Percentiles rank a stretch among this genome's conserved stretches.
These are phyloP conservation scores for Clivina fossor DNA, from an alignment of 2,888 invertebrate genomes.

Conservation along the genomic window DNA sequence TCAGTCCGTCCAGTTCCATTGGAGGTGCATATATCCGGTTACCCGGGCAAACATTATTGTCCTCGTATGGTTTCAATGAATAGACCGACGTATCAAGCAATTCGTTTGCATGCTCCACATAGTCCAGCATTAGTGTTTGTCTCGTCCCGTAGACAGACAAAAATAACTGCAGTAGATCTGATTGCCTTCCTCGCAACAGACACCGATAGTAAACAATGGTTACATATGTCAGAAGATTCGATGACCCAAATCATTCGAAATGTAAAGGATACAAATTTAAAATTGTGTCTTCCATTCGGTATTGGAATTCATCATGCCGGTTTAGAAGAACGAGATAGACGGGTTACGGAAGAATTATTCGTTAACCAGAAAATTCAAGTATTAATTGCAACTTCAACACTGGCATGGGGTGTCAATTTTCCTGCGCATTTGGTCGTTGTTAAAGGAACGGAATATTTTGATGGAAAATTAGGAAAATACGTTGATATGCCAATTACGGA, in stretches of 20 bases:
- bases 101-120: constrained; percentile 85
- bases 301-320: constrained; percentile 99
- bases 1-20: constrained; percentile 97
- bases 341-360: constrained; percentile 90
- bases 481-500: constrained; percentile 99
- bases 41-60: constrained; percentile 97
- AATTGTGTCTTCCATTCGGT: constrained; percentile 92
- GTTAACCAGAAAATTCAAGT: constrained; percentile 95
- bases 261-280: constrained; percentile 84
- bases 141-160: constrained; percentile 93
- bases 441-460: constrained; percentile 97
- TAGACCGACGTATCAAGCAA: constrained; percentile 95
- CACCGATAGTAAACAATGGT: constrained; percentile 92
- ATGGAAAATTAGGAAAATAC: constrained; percentile 94
- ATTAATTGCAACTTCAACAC: constrained; percentile 92
- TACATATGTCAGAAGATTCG: constrained; percentile 82
- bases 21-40: constrained; percentile 83
- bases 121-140: constrained; percentile 95
- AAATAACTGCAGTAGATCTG: constrained; percentile 93
- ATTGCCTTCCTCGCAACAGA: constrained; percentile 89
- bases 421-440: constrained; percentile 98
- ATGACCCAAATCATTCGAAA: constrained; percentile 76
- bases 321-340: constrained; percentile 87
- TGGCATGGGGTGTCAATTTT: constrained; percentile 99
- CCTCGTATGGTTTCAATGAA: constrained; percentile 99